These are phyloP conservation scores for Menidia beryllina DNA, from an alignment of 2,113 vertebrate species.

Conservation along the genomic window DNA sequence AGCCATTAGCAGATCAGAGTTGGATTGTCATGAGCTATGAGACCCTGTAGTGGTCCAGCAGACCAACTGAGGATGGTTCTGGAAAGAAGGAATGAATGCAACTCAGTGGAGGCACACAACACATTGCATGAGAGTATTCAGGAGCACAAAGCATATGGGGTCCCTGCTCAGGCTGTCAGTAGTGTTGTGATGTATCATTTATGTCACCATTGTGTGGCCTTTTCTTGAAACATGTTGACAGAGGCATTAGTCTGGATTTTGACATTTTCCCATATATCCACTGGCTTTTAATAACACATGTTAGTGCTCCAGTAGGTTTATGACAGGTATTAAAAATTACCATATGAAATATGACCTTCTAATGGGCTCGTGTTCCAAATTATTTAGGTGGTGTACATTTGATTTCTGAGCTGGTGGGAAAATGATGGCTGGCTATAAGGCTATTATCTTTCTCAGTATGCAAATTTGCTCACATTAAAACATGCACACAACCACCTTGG, in stretches of 20 bases:
- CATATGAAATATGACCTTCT: constrained; percentile 60
- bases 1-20: constrained; percentile 64
- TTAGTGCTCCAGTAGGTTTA: constrained; percentile 64
- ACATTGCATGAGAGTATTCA: constrained; percentile 66
- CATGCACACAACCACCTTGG: constrained; percentile 20
- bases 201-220: constrained; percentile 69
- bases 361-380: constrained; percentile 47
- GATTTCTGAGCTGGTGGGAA: constrained; percentile 32
- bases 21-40: constrained; percentile 53
- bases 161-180: constrained; percentile 71
- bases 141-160: constrained; percentile 69
- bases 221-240: constrained; percentile 69
- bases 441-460: constrained; percentile 35
- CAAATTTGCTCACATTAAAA: constrained; percentile 3
- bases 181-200: constrained; percentile 79
- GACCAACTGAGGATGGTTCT: constrained; percentile 53
- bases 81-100: constrained; percentile 48
- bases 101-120: constrained; percentile 44
- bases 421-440: constrained; percentile 32
- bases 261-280: constrained; percentile 76
- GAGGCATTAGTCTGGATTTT: constrained; percentile 69
- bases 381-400: constrained; percentile 37
- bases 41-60: constrained; percentile 48
- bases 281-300: constrained; percentile 66
- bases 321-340: constrained; percentile 62